Evolutionary conservation across 2,113 vertebrate species (phyloP).

Genomic region (Lethenteron reissneri): DNA sequence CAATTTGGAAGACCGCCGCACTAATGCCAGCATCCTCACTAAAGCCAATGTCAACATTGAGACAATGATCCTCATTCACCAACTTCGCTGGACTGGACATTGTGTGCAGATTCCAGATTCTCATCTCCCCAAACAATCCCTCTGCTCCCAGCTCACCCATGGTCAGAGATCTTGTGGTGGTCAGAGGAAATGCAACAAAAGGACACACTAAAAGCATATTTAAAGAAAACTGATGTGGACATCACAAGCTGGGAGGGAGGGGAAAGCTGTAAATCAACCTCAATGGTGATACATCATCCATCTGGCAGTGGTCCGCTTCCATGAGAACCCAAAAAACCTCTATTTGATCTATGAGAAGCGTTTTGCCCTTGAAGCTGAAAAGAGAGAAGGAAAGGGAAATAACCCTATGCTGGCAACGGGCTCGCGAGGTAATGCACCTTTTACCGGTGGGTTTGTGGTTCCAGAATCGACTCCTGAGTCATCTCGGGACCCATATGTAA

Average conservation of each 20-base stretch:
- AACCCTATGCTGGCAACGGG: too few relatives aligned
- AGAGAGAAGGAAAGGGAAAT: too few relatives aligned
- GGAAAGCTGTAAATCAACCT: not conserved
- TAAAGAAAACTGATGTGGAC: not conserved
- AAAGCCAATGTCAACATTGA: not conserved
- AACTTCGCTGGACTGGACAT: not conserved
- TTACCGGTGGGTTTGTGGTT: too few relatives aligned
- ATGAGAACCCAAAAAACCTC: too few relatives aligned
- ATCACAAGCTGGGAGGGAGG: constrained; percentile 2
- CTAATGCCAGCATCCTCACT: not conserved
- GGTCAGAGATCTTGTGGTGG: not conserved
- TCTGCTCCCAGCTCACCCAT: not conserved
- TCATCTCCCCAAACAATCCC: not conserved
- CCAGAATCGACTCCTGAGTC: too few relatives aligned
- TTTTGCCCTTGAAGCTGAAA: too few relatives aligned
- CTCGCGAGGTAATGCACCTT: too few relatives aligned
- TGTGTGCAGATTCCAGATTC: not conserved
- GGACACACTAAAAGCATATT: not conserved
- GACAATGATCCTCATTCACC: not conserved
- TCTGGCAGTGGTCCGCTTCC: not conserved
- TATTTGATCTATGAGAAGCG: too few relatives aligned
- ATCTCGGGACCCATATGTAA: too few relatives aligned
- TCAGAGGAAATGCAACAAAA: not conserved
- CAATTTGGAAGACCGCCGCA: not conserved
- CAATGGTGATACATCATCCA: not conserved